These are phyloP conservation scores for Steatocranus sp. DNA, from an alignment of 2,797 vertebrate species.

Conservation along the genomic window DNA sequence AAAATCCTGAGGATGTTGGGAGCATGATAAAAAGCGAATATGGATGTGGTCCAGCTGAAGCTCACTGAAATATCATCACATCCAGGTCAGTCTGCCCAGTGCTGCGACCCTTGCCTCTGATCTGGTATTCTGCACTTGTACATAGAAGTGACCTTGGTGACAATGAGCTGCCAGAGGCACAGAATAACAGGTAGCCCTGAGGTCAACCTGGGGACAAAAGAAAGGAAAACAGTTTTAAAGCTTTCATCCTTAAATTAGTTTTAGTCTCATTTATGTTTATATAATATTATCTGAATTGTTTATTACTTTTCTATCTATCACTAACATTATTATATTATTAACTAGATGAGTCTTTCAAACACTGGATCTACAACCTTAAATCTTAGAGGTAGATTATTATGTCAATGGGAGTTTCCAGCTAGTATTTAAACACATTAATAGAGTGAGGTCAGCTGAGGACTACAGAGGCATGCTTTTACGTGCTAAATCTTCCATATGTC, in stretches of 20 bases:
- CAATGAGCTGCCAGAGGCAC: conserved; percentile 20
- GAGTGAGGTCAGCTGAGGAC: neutral
- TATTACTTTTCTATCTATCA: neutral
- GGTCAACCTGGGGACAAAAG: conserved; percentile 3
- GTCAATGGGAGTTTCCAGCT: neutral
- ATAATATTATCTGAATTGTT: neutral
- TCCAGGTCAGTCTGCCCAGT: neutral
- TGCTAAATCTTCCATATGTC: neutral
- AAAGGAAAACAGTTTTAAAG: neutral
- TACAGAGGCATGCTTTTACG: neutral
- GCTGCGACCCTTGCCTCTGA: neutral
- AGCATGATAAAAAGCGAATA: neutral
- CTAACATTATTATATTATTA: neutral
- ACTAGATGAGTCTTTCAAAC: neutral
- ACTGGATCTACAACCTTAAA: neutral
- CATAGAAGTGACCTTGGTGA: conserved; percentile 24
- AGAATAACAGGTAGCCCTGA: neutral
- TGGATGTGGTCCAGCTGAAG: neutral
- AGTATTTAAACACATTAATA: neutral
- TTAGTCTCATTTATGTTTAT: neutral
- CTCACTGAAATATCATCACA: neutral
- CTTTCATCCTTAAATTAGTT: neutral
- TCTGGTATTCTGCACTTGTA: neutral
- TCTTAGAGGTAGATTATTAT: neutral
- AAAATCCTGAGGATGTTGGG: neutral